Evolutionary conservation across 2,113 vertebrate genomes (phyloP).

Genomic region (Corvus cornix): DNA sequence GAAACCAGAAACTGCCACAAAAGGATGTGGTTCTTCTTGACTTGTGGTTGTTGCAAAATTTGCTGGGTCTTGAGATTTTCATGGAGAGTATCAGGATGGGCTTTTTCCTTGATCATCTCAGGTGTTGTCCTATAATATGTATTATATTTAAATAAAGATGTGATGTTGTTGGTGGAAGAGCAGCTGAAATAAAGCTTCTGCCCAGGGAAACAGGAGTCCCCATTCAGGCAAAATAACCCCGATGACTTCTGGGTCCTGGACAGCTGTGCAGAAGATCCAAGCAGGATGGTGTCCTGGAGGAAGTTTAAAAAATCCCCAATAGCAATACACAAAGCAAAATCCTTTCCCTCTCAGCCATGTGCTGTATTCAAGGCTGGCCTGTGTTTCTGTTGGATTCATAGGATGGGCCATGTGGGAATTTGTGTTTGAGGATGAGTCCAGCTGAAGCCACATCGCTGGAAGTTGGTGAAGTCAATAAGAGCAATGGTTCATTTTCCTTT

Average conservation of each 20-base stretch:
- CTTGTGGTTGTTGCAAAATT: not conserved
- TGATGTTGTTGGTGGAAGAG: not conserved
- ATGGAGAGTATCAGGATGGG: not conserved
- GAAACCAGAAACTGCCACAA: not conserved
- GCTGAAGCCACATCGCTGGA: not conserved
- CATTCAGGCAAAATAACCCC: not conserved
- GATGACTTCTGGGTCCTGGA: not conserved
- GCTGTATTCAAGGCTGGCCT: not conserved
- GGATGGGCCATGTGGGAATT: not conserved
- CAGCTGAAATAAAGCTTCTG: not conserved
- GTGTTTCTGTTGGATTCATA: not conserved
- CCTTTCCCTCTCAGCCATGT: not conserved
- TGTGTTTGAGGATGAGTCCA: accelerated
- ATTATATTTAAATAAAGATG: not conserved
- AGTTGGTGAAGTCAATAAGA: not conserved
- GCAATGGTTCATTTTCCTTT: not conserved
- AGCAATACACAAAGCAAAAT: not conserved
- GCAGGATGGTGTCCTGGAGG: not conserved
- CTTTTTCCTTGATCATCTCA: not conserved
- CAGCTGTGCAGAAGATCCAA: accelerated
- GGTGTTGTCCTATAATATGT: accelerated
- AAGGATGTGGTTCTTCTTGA: not conserved
- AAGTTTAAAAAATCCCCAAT: not conserved
- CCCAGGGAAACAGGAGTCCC: not conserved
- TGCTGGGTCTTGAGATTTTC: not conserved